These are phyloP conservation scores for Zaprionus ornatus DNA, from an alignment of 1,140 invertebrate genomes.

Conservation along the genomic window DNA sequence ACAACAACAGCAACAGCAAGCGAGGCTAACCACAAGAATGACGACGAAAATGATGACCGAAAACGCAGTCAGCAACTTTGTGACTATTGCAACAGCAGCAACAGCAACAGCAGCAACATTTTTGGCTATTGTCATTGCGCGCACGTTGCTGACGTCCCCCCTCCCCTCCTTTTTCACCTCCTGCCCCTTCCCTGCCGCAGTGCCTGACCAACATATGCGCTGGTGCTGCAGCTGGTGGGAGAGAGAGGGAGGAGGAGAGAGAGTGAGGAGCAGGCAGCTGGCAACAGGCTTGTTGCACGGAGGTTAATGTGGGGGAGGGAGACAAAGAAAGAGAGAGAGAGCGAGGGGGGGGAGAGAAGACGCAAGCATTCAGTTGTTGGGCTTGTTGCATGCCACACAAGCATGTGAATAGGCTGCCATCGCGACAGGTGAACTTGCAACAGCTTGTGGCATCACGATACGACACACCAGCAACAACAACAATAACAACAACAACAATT, in stretches of 20 bases:
- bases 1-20: slow-evolving; percentile 29
- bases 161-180: background rate
- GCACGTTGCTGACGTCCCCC: background rate
- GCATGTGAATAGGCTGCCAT: background rate
- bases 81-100: slow-evolving; percentile 69
- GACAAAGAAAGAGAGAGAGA: background rate
- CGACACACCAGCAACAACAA: background rate
- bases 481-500: background rate
- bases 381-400: slow-evolving; percentile 14
- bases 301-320: background rate
- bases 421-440: slow-evolving; percentile 3
- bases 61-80: slow-evolving; percentile 79
- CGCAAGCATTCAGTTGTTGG: background rate
- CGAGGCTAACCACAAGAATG: slow-evolving; percentile 62
- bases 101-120: slow-evolving; percentile 2
- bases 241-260: background rate
- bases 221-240: background rate
- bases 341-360: background rate
- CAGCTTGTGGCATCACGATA: background rate
- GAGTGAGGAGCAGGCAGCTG: background rate
- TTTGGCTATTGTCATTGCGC: slow-evolving; percentile 28
- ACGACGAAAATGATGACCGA: slow-evolving; percentile 73
- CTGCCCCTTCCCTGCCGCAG: background rate
- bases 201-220: background rate
- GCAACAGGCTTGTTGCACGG: background rate